phyloP scores from a whole-genome alignment of 2,888 invertebrate genomes.

The Cantharis rustica region DNA sequence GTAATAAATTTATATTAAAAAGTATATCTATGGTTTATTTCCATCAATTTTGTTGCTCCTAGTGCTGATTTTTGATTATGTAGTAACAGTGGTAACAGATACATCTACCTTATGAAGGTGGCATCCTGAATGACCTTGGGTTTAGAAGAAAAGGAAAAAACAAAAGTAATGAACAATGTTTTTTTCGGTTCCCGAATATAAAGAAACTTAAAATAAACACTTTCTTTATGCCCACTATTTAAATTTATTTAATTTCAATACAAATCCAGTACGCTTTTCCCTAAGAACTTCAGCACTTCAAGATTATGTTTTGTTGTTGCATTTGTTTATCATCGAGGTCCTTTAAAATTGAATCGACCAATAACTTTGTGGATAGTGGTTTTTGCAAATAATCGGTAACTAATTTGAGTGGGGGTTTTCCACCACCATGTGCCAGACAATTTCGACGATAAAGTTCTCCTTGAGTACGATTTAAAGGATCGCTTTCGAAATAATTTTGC shows the following conservation, averaged over 20 bases:
- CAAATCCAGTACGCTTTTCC: not conserved
- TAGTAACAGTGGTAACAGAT: too few species aligned
- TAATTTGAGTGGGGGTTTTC: constrained; percentile 77
- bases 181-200: too few species aligned
- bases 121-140: too few species aligned
- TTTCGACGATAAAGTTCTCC: constrained; percentile 80
- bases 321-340: constrained; percentile 65
- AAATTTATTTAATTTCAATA: not conserved
- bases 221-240: too few species aligned
- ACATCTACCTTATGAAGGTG: too few species aligned
- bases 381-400: constrained; percentile 79
- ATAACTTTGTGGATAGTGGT: constrained; percentile 73
- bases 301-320: not conserved
- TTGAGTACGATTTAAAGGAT: constrained; percentile 76
- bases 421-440: constrained; percentile 86
- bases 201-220: too few species aligned
- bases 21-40: not conserved
- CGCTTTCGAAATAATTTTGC: constrained; percentile 80
- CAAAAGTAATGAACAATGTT: too few species aligned
- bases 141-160: too few species aligned
- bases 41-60: too few species aligned
- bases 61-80: too few species aligned
- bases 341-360: constrained; percentile 80
- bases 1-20: not conserved
- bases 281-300: not conserved